Conservation (phyloP, 2,888 invertebrate genomes). For the Boloria euphrosyne region DNA sequence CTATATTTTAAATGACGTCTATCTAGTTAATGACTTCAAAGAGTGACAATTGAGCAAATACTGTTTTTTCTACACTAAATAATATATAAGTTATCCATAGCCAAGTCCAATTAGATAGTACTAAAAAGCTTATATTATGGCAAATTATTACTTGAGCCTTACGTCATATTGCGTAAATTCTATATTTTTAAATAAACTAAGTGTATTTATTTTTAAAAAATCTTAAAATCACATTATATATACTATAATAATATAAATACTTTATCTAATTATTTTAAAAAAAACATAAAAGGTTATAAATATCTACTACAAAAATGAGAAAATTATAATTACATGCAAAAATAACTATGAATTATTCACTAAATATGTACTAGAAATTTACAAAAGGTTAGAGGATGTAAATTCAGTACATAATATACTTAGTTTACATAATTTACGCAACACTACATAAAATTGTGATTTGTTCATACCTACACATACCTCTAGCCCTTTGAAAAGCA, state of each 20-base stretch:
- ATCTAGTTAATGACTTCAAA: too few relatives aligned
- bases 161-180: too few relatives aligned
- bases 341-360: background rate
- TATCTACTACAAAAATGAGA: conserved; percentile 14
- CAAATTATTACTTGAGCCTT: too few relatives aligned
- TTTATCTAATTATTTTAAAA: background rate
- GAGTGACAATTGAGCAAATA: too few relatives aligned
- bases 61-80: too few relatives aligned
- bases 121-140: too few relatives aligned
- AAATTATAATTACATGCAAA: conserved; percentile 11
- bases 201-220: too few relatives aligned
- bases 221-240: too few relatives aligned
- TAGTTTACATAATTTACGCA: conserved; percentile 35
- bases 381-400: conserved; percentile 75
- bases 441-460: conserved; percentile 37
- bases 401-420: conserved; percentile 46
- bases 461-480: conserved; percentile 70
- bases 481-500: conserved; percentile 75
- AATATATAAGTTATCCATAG: too few relatives aligned
- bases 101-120: too few relatives aligned
- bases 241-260: background rate
- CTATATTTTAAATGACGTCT: too few relatives aligned
- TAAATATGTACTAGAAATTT: conserved; percentile 39
- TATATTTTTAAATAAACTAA: too few relatives aligned
- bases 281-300: conserved; percentile 8